A percentile compares a stretch with the other conserved stretches of the same genome.
These are phyloP conservation scores for Trinectes maculatus DNA, from an alignment of 2,113 vertebrate genomes.

Conservation along the genomic window DNA sequence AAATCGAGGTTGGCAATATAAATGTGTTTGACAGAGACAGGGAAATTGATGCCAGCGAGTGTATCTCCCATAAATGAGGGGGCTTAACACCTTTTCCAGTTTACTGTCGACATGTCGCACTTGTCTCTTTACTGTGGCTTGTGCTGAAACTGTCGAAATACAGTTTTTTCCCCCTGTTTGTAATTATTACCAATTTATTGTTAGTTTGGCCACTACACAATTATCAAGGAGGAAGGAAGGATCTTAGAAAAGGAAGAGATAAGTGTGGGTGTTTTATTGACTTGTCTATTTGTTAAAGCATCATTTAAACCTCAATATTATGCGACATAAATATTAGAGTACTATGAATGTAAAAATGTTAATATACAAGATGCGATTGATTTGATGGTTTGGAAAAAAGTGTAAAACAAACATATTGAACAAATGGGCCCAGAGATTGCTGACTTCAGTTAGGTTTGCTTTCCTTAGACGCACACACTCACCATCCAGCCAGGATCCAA, in stretches of 20 bases:
- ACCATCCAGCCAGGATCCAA: no score
- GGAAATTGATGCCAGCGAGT: constrained; percentile 14
- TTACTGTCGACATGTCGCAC: constrained; percentile 28
- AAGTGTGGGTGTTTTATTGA: no score
- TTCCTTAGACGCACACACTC: no score
- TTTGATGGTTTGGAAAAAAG: no score
- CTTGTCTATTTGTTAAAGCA: neutral
- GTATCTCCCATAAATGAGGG: constrained; percentile 16
- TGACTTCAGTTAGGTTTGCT: no score
- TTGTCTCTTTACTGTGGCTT: constrained; percentile 22
- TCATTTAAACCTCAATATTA: neutral
- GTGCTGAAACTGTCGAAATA: constrained; percentile 30
- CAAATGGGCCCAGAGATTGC: no score
- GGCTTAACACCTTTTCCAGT: constrained; percentile 39
- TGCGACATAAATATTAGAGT: neutral
- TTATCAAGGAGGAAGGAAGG: neutral
- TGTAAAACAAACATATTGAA: no score
- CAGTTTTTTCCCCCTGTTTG: constrained; percentile 14
- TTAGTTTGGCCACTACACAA: neutral
- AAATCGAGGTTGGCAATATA: constrained; percentile 12
- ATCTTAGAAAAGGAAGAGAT: neutral
- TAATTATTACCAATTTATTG: constrained; percentile 23
- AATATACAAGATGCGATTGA: no score
- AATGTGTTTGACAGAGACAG: constrained; percentile 22
- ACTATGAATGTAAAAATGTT: no score